These are phyloP conservation scores for Frankliniella fusca DNA, from an alignment of 2,888 invertebrate genomes.

Conservation along the genomic window DNA sequence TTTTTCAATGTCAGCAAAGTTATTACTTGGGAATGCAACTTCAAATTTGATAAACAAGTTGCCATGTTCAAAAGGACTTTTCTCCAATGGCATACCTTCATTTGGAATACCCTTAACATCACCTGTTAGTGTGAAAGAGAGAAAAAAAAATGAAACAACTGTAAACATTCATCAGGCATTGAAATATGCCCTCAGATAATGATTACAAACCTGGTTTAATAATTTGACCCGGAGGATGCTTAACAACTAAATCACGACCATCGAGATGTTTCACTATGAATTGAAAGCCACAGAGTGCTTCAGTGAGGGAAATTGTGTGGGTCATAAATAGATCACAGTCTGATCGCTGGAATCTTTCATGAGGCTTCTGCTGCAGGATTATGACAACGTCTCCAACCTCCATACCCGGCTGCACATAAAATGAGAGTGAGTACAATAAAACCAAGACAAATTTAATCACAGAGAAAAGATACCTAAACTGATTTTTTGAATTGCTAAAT, in stretches of 20 bases:
- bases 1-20: slow-evolving; percentile 66
- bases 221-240: slow-evolving; percentile 72
- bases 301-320: slow-evolving; percentile 72
- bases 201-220: slow-evolving; percentile 64
- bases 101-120: slow-evolving; percentile 70
- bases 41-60: slow-evolving; percentile 82
- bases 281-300: slow-evolving; percentile 86
- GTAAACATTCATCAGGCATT: neutral
- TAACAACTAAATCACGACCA: slow-evolving; percentile 75
- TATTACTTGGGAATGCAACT: slow-evolving; percentile 75
- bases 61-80: slow-evolving; percentile 81
- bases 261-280: slow-evolving; percentile 85
- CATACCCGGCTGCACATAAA: slow-evolving; percentile 62
- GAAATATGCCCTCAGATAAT: neutral
- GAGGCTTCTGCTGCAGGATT: slow-evolving; percentile 74
- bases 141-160: neutral
- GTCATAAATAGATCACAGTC: slow-evolving; percentile 66
- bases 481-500: slow-evolving; percentile 36
- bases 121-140: slow-evolving; percentile 47
- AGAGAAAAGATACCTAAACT: neutral
- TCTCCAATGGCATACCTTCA: slow-evolving; percentile 87
- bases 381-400: slow-evolving; percentile 88
- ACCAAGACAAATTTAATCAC: neutral
- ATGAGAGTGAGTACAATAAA: neutral
- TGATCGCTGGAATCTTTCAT: slow-evolving; percentile 73